phyloP scores from a whole-genome alignment of 1,140 invertebrate species.

The Bombus superbus region DNA sequence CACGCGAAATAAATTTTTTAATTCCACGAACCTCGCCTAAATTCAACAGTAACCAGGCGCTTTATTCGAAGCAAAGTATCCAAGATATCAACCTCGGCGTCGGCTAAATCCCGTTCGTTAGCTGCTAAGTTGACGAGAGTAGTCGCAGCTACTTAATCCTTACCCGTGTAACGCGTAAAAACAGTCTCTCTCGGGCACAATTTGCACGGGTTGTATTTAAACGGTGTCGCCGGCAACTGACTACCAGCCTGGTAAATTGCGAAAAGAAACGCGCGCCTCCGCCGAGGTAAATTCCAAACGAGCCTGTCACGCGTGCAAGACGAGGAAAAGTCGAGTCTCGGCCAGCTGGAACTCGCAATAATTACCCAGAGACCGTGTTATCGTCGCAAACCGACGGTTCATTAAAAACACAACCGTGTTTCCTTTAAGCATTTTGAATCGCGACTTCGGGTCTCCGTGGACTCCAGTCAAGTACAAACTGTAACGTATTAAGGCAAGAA shows the following conservation, averaged over 20 bases:
- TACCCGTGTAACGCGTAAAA: background rate
- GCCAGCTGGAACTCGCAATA: constrained; percentile 10
- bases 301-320: constrained; percentile 4
- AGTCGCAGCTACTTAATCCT: constrained; percentile 10
- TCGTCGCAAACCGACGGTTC: background rate
- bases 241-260: background rate
- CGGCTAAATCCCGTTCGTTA: background rate
- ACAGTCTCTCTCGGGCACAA: background rate
- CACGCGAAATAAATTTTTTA: no score
- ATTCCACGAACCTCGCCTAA: no score
- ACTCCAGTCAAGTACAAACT: no score
- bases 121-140: no score
- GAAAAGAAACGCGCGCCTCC: constrained; percentile 37
- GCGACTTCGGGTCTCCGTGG: no score
- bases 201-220: constrained; percentile 7
- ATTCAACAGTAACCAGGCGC: no score
- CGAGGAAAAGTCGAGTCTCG: background rate
- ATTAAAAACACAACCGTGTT: constrained; percentile 2
- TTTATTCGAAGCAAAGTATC: background rate
- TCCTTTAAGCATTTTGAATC: background rate
- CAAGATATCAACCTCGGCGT: background rate
- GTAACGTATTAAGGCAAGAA: background rate
- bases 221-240: constrained; percentile 34
- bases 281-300: constrained; percentile 7
- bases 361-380: constrained; percentile 16